Evolutionary conservation across 2,888 invertebrate species (phyloP), one percentile per base, ranked within the genome.

Genomic region (Adineta ricciae): DNA sequence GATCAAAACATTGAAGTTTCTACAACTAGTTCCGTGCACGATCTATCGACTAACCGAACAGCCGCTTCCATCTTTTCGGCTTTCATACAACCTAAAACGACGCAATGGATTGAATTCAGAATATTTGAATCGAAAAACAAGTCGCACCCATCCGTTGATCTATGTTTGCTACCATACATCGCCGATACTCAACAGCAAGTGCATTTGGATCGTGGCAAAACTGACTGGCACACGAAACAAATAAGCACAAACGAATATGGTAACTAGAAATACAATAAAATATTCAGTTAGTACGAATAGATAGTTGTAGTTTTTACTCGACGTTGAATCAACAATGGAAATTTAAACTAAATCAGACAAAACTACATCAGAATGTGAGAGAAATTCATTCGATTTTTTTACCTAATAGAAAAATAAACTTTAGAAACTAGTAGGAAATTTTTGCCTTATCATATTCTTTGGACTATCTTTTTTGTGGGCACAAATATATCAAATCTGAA

Each of bases 161-260:
- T 78, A 41, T 78, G 78, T 78, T 78, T 78, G 78, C 78, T 78
- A 78, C 78, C 78, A 78, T 78, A 32, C 78, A 78, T 78, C 64
- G 64, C 19, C 64, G 32, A 36, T 36, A 32, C 64, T 64, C 64
- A 64, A 64, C 64, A 64, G 64, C 64, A 64, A 64, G 64, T 64
- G 16, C 64, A 64, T 64, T 64, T 64, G 64, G 64, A 64, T 64
- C 64, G 64, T 32, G 64, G 32, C 64, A 64, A 64, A 64, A 64
- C 16, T 64, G 4, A 32, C 27, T 64, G 32, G 64, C 64, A 64
- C 64, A 64, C 64, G 64, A 64, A 64, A 64, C 64, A 64, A 64
- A 64, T 64, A 2, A 32, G 27, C 27, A 64, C 19, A 32, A 27
- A 64, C 14, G 32, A 32, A 36, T 64, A 32, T 64, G 64, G 32